Base-by-base conservation (phyloP, 2,797 vertebrate species). In the Tapera naevia region DNA sequence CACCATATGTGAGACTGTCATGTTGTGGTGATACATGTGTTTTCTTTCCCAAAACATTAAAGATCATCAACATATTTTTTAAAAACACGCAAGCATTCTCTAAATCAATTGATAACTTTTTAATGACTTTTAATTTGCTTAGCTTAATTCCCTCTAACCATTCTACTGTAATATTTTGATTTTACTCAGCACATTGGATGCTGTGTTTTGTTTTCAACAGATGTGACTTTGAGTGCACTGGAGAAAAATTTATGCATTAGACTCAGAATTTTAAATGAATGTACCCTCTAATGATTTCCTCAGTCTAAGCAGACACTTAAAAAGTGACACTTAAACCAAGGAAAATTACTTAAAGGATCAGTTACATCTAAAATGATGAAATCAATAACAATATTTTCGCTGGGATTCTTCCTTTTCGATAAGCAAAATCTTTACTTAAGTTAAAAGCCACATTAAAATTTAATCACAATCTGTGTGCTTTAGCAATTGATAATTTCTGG, bases 321-420 rank as follows among this genome's bases (percentile, higher is more conserved):
- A 98, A 98, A 98, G 88, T 98, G 97, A 97, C 97, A 98, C 94
- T 96, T 97, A 98, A 98, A 98, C 98, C 97, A 97, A 97, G 97
- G 98, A 98, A 98, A 98, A 98, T 98, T 98, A 98, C 98, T 99
- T 98, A 98, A 99, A 97, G 97, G 98, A 99, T 99, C 98, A 88
- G 97, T 99, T 99, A 99, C 99, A 97, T 98, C 98, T 98, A 98
- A 99, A 99, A 98, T 96, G 97, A 98, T 98, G 94, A 97, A 99
- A 99, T 99, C 99, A 99, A 99, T 99, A 99, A 98, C 98, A 99
- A 99, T 99, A 99, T 99, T 99, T 99, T 99, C 98, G 97, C 97
- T 98, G 96, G 97, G 97, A 98, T 97, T 98, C 98, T 98, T 98
- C 98, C 96, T 96, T 97, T 97, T 97, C 96, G 97, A 98, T 98